Base-by-base conservation (phyloP, 2,888 invertebrate species). In the Amiota minor region DNA sequence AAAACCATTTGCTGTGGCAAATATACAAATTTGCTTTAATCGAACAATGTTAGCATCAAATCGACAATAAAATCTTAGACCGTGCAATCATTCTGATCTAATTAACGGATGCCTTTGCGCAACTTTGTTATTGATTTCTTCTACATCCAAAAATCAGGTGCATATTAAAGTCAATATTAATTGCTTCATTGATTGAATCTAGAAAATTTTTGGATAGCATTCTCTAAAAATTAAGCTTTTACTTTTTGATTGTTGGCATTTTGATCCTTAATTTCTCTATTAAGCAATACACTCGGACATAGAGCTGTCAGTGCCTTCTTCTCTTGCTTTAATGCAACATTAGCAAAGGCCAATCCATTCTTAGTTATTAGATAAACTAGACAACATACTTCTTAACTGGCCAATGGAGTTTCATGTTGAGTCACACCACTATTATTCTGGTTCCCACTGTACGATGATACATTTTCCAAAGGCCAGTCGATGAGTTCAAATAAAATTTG, bases 41-140 rank as follows among this genome's bases (percentile, higher is more conserved):
- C 89, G 84, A 76, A 89, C 89, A 18, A 88, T 79, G 71, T 88
- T 88, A 0, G 82, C 78, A 80, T 89, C 89, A 89, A 89, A 64
- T 88, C 86, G 0, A 80, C 81, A 49, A 89, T 88, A 0, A 85
- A 72, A 14, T 84, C 81, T 35, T 87, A 85, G 0, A 82, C 72
- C 0, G 70, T 70, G 80, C n/a, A 69, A 53, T 83, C 78, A 46
- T 81, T 76, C 1, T 74, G 64, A 68, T 78, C 59, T 11, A 20
- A 10, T n/a, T 23, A 2, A 16, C 76, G 76, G 3, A 88, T 78
- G 0, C 74, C 73, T 3, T 75, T 71, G 3, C 84, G 85, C 1
- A 89, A 72, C 9, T 78, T 84, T 8, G 78, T 78, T 2, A 89
- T 75, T 0, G 88, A 83, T 77, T 35, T 85, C 80, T 2, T 83